Evolutionary conservation across 2,797 vertebrate genomes (phyloP).

Genomic region (Graptemys geographica): DNA sequence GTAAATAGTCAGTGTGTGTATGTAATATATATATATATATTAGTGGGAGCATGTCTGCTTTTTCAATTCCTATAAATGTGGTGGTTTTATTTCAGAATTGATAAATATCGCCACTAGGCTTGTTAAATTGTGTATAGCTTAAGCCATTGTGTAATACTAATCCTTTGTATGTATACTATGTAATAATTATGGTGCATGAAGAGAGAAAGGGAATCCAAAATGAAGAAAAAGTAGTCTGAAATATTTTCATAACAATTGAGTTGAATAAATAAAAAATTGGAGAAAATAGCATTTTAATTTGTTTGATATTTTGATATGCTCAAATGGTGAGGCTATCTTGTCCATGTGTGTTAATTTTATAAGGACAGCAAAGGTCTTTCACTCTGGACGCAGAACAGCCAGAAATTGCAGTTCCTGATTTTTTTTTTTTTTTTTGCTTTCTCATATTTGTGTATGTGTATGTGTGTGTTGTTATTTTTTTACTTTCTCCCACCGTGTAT

Average conservation of each 20-base stretch:
- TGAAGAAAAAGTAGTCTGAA: neutral
- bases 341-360: neutral
- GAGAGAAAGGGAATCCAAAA: neutral
- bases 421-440: neutral
- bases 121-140: neutral
- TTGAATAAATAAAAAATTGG: neutral
- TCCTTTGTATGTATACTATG: neutral
- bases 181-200: neutral
- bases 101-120: neutral
- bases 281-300: neutral
- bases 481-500: accelerated
- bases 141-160: neutral
- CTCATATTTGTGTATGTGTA: accelerated
- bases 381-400: neutral
- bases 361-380: neutral
- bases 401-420: neutral
- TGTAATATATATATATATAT: neutral
- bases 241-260: neutral
- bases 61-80: neutral
- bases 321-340: neutral
- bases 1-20: too few relatives aligned
- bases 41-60: neutral
- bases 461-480: neutral
- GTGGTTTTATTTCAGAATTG: neutral
- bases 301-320: neutral